Conservation (phyloP, 2,113 vertebrate genomes). For the Laterallus jamaicensis region DNA sequence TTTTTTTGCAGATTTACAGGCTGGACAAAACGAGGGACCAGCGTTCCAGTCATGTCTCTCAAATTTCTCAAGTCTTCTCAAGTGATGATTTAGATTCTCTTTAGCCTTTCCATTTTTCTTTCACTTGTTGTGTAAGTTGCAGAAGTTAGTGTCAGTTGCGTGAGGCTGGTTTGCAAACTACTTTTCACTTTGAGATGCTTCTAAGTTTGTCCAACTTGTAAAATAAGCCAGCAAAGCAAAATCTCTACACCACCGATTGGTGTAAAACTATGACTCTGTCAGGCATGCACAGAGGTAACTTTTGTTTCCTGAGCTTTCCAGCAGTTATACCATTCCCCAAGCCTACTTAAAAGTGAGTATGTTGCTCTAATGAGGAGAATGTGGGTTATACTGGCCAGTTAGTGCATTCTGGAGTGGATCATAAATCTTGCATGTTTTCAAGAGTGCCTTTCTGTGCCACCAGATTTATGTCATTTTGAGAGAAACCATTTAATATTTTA, state of each 20-base stretch:
- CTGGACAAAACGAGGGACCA: neutral
- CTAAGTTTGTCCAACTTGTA: neutral
- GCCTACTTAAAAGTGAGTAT: neutral
- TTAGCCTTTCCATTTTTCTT: neutral
- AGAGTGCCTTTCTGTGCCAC: neutral
- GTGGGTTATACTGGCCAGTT: neutral
- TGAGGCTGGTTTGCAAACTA: neutral
- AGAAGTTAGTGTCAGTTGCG: neutral
- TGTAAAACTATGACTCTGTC: neutral
- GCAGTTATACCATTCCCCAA: neutral
- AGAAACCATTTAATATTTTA: neutral
- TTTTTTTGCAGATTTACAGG: neutral
- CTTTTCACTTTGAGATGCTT: neutral
- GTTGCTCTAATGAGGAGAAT: neutral
- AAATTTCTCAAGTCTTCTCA: neutral
- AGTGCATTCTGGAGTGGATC: neutral
- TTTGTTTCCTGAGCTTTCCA: neutral
- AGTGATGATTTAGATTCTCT: neutral
- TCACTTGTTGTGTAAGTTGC: neutral
- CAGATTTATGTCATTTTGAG: neutral
- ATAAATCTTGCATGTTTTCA: neutral
- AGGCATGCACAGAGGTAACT: neutral
- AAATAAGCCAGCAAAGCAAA: neutral
- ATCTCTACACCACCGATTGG: accelerated
- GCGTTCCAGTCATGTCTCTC: neutral